A percentile compares a stretch with the other conserved stretches of the same genome.
Conservation (phyloP, 30 jellyfish, hydroid and myxozoan genomes). For the Rhopilema esculentum region DNA sequence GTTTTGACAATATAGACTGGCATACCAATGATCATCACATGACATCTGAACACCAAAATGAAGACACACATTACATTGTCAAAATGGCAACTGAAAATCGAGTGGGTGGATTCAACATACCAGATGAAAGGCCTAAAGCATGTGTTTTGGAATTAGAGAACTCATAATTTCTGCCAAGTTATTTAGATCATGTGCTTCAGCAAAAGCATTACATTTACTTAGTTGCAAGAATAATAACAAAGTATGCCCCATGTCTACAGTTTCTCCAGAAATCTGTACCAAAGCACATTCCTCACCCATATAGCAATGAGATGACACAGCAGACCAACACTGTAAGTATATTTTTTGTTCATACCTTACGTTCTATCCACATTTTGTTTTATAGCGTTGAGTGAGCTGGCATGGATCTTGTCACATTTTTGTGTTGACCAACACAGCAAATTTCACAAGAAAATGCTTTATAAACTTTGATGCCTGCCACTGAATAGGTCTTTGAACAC, state of each 20-base stretch:
- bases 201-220: neutral
- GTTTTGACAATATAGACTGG: constrained; percentile 16
- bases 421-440: neutral
- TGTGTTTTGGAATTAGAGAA: constrained; percentile 5
- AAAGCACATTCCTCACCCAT: neutral
- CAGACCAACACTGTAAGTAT: neutral
- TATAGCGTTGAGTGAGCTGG: neutral
- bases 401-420: neutral
- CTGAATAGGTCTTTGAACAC: neutral
- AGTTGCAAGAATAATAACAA: neutral
- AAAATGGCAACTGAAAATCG: constrained; percentile 29
- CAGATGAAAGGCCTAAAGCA: constrained; percentile 15
- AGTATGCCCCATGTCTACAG: neutral
- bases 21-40: constrained; percentile 6
- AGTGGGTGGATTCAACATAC: neutral
- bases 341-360: neutral
- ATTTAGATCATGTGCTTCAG: constrained; percentile 9
- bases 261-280: neutral
- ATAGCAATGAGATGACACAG: neutral
- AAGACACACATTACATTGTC: constrained; percentile 3
- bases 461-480: neutral
- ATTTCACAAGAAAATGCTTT: neutral
- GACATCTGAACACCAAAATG: constrained; percentile 14
- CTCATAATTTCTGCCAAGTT: neutral
- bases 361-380: neutral